phyloP scores from a whole-genome alignment of 1,140 invertebrate genomes.

The Lerema accius region DNA sequence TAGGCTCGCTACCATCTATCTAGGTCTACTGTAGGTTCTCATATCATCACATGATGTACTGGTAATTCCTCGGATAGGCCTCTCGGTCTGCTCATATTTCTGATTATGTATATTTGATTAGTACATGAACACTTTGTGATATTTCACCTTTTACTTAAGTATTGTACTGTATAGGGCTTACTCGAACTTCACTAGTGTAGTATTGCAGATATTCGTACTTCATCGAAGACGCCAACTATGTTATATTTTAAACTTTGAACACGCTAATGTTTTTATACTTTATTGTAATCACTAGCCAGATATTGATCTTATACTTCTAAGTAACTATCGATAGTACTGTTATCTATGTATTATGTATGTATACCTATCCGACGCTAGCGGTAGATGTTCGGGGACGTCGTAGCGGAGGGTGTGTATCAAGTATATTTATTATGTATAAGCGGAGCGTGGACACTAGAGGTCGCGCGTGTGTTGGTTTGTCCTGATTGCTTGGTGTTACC shows the following conservation, averaged over 20 bases:
- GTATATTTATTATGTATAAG: conserved; percentile 56
- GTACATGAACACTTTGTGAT: conserved; percentile 46
- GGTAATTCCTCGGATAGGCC: conserved; percentile 45
- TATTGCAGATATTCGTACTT: conserved; percentile 58
- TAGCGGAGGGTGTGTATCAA: conserved; percentile 47
- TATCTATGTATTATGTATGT: conserved; percentile 48
- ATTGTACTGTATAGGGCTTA: conserved; percentile 55
- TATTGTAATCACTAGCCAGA: conserved; percentile 59
- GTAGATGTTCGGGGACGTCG: conserved; percentile 43
- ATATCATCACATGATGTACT: conserved; percentile 51
- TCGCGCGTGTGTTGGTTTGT: conserved; percentile 63
- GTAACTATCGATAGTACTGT: conserved; percentile 52
- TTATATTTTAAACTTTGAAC: conserved; percentile 58
- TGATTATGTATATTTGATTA: conserved; percentile 46
- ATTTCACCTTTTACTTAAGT: conserved; percentile 44
- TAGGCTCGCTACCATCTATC: conserved; percentile 39
- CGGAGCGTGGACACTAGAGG: conserved; percentile 36
- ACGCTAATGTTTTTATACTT: conserved; percentile 66
- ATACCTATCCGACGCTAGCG: conserved; percentile 54
- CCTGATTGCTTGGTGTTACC: conserved; percentile 81
- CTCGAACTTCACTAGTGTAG: conserved; percentile 67
- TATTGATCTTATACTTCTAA: conserved; percentile 55
- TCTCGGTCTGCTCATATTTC: conserved; percentile 29
- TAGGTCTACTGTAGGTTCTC: conserved; percentile 41
- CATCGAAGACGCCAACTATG: conserved; percentile 53